Evolutionary conservation across 2,797 vertebrate species (phyloP).

Genomic region (Fringilla coelebs): DNA sequence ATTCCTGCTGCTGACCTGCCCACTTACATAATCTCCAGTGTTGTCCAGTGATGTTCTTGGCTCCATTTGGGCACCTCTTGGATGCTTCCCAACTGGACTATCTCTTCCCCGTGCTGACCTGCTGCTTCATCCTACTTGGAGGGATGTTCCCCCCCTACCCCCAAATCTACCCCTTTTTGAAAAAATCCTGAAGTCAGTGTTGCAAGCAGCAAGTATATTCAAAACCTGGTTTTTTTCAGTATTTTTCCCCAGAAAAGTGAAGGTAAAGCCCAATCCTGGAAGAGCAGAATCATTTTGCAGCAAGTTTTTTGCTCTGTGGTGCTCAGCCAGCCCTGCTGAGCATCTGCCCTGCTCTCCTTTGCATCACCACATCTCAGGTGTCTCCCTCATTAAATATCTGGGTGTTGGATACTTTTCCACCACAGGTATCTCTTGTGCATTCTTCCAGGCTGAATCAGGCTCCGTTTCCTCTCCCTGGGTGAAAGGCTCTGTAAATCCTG

Average conservation of each 20-base stretch:
- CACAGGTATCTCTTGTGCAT: background rate
- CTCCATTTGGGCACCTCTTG: background rate
- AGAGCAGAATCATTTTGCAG: background rate
- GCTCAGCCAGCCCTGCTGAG: background rate
- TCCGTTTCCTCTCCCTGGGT: background rate
- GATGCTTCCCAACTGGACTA: rapidly evolving
- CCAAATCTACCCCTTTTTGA: background rate
- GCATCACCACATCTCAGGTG: background rate
- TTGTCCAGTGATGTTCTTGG: background rate
- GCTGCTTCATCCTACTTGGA: background rate
- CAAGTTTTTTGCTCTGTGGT: background rate
- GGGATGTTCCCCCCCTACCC: too few species aligned
- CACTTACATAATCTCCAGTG: rapidly evolving
- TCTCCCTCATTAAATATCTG: background rate
- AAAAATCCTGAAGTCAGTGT: background rate
- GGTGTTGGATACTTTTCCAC: background rate
- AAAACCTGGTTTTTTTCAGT: background rate
- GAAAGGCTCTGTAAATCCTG: slow-evolving; percentile 12
- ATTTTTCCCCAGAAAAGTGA: background rate
- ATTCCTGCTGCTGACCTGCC: background rate
- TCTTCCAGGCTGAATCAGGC: slow-evolving; percentile 35
- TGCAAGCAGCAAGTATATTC: background rate
- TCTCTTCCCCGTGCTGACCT: background rate
- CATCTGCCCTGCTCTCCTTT: background rate
- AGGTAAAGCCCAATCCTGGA: too few species aligned